Conservation (phyloP, 2,888 invertebrate species). For the Liodrosophila aerea region DNA sequence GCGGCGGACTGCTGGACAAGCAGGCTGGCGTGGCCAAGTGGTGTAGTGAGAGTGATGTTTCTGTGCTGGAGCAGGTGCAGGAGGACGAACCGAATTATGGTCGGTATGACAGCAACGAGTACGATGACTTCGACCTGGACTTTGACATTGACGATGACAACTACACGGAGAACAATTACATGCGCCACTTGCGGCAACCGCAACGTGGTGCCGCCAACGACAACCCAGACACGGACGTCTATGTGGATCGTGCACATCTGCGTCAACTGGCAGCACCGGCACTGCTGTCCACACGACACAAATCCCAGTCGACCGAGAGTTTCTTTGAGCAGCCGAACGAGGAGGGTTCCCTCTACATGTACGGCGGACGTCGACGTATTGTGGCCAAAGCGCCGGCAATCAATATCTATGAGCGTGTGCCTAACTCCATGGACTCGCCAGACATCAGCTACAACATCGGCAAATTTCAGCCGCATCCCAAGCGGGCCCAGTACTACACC, state of each 20-base stretch:
- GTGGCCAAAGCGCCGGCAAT: slow-evolving; percentile 65
- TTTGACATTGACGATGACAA: slow-evolving; percentile 64
- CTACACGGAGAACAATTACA: slow-evolving; percentile 14
- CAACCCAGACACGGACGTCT: slow-evolving; percentile 46
- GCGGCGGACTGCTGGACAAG: slow-evolving; percentile 65
- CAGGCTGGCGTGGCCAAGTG: slow-evolving; percentile 75
- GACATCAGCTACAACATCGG: slow-evolving; percentile 36
- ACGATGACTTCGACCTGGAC: slow-evolving; percentile 73
- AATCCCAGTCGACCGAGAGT: slow-evolving; percentile 81
- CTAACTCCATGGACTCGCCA: slow-evolving; percentile 45
- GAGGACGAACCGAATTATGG: slow-evolving; percentile 46
- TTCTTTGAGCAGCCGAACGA: slow-evolving; percentile 81
- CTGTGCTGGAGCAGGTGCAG: slow-evolving; percentile 68
- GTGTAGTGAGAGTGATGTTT: slow-evolving; percentile 82
- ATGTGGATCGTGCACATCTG: slow-evolving; percentile 61
- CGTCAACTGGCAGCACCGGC: slow-evolving; percentile 58
- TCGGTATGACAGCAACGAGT: slow-evolving; percentile 59
- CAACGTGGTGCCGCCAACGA: slow-evolving; percentile 23
- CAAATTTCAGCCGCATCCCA: slow-evolving; percentile 20
- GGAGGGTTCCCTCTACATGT: slow-evolving; percentile 79
- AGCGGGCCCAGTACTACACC: slow-evolving; percentile 38
- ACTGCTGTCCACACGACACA: slow-evolving; percentile 65
- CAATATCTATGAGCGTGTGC: slow-evolving; percentile 80
- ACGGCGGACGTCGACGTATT: slow-evolving; percentile 77
- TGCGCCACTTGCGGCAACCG: slow-evolving; percentile 30